These are phyloP conservation scores for Lutjanus argentimaculatus DNA, from an alignment of 2,797 vertebrate genomes.

Conservation along the genomic window DNA sequence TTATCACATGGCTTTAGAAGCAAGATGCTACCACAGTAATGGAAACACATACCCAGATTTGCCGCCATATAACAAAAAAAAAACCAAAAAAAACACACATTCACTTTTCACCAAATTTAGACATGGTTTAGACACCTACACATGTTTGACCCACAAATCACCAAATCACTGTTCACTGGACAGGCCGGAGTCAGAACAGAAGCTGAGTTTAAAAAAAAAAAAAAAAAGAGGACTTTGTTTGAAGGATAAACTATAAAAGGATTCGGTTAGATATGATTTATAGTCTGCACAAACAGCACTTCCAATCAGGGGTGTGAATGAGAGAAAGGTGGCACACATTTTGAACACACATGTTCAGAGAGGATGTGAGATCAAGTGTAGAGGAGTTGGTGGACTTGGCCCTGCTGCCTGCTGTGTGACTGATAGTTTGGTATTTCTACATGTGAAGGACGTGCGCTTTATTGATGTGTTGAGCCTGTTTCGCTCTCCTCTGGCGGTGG, in stretches of 20 bases:
- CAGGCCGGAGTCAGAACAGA: conserved; percentile 3
- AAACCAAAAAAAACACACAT: background rate
- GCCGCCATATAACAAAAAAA: background rate
- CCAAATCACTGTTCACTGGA: background rate
- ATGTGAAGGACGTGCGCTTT: conserved; percentile 74
- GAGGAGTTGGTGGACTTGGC: conserved; percentile 40
- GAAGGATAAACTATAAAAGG: conserved; percentile 36
- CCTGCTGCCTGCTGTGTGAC: conserved; percentile 82
- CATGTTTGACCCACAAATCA: background rate
- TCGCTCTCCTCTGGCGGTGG: conserved; percentile 63
- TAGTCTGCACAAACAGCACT: conserved; percentile 37
- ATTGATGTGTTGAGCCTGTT: conserved; percentile 68
- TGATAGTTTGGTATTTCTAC: conserved; percentile 82
- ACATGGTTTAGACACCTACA: background rate
- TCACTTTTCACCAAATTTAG: background rate
- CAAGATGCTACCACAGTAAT: background rate
- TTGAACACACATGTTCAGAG: conserved; percentile 78
- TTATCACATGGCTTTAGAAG: background rate
- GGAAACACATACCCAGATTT: background rate
- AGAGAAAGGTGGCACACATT: conserved; percentile 79
- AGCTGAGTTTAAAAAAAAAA: background rate
- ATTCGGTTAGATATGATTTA: conserved; percentile 61
- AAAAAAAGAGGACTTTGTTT: conserved; percentile 19
- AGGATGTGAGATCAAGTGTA: conserved; percentile 56
- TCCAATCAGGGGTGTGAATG: conserved; percentile 60